Evolutionary conservation across 2,888 invertebrate genomes (phyloP).

Genomic region (Aspidapion aeneum): DNA sequence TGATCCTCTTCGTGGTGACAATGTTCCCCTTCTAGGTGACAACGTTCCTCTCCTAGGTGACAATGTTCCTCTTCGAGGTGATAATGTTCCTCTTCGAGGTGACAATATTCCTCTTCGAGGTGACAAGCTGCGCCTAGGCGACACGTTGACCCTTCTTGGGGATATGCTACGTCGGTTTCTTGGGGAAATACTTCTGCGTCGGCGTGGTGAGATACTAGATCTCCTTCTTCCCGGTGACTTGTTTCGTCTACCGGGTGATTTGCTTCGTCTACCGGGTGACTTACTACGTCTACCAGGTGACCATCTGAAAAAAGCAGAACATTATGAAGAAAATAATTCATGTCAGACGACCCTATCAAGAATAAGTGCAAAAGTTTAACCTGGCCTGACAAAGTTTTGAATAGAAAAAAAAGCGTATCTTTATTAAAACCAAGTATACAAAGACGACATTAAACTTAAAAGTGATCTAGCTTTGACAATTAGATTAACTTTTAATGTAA

Average conservation of each 20-base stretch:
- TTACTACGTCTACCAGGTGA: constrained; percentile 19
- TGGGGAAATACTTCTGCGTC: constrained; percentile 15
- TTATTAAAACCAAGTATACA: no score
- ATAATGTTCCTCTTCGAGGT: constrained; percentile 9
- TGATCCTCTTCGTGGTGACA: background rate
- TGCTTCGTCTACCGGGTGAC: constrained; percentile 20
- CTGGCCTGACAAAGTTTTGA: no score
- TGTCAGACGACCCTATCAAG: no score
- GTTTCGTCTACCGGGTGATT: constrained; percentile 12
- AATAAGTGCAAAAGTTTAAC: no score
- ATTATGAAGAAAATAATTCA: no score
- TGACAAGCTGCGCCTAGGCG: constrained; percentile 16
- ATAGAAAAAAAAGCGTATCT: no score
- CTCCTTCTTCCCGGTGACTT: constrained; percentile 6
- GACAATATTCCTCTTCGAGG: constrained; percentile 9
- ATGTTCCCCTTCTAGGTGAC: constrained; percentile 7
- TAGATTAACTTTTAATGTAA: no score
- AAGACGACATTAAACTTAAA: no score
- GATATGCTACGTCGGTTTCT: constrained; percentile 19
- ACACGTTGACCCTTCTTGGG: constrained; percentile 18
- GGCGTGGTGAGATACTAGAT: constrained; percentile 6
- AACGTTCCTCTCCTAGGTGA: constrained; percentile 3
- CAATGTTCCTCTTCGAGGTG: constrained; percentile 8
- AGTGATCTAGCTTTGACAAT: no score
- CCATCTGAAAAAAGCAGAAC: constrained; percentile 1